phyloP scores from a whole-genome alignment of 2,797 vertebrate genomes.

The Phyllotis vaccarum region DNA sequence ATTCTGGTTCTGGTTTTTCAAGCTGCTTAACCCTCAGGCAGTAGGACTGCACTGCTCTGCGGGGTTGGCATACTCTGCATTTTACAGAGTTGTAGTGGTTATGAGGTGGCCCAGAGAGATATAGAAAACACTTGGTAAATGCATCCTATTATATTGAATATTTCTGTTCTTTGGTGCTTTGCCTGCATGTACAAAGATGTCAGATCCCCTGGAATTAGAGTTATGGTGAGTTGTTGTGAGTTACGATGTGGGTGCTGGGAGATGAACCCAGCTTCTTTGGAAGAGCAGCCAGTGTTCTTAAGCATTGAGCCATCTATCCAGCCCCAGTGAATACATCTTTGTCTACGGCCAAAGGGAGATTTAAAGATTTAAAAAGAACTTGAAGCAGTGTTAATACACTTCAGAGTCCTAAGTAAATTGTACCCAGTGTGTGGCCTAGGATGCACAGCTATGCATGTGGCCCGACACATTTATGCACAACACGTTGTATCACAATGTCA shows the following conservation, averaged over 20 bases:
- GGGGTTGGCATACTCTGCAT: neutral
- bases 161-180: neutral
- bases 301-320: neutral
- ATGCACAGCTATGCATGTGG: neutral
- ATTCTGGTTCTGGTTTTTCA: slow-evolving; percentile 48
- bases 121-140: neutral
- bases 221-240: neutral
- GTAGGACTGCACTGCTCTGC: neutral
- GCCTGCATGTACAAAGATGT: neutral
- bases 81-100: neutral
- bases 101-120: neutral
- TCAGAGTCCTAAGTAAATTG: neutral
- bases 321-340: neutral
- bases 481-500: neutral
- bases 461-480: neutral
- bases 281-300: neutral
- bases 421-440: neutral
- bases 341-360: neutral
- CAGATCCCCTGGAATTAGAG: neutral
- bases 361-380: neutral
- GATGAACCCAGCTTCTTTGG: neutral
- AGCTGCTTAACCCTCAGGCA: neutral
- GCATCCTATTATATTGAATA: neutral
- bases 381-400: neutral
- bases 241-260: neutral